Percentiles rank a stretch among this genome's conserved stretches.
These are phyloP conservation scores for Mycalesis mineus DNA, from an alignment of 2,888 invertebrate species.

Conservation along the genomic window DNA sequence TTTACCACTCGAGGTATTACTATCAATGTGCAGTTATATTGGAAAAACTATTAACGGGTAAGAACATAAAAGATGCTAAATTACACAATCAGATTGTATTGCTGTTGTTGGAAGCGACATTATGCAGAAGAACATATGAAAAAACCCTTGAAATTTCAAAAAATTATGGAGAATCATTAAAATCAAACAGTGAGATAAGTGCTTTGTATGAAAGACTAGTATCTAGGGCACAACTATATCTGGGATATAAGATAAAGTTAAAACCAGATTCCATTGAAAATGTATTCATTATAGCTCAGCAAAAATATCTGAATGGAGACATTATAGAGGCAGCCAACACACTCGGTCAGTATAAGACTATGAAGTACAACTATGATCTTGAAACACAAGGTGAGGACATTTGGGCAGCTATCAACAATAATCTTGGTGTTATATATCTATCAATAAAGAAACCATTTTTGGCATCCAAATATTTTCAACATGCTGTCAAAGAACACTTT, in stretches of 20 bases:
- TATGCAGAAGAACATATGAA: slow-evolving; percentile 66
- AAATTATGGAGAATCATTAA: slow-evolving; percentile 53
- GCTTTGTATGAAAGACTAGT: slow-evolving; percentile 62
- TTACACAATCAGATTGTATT: slow-evolving; percentile 58
- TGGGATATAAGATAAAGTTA: slow-evolving; percentile 46
- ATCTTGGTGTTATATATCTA: slow-evolving; percentile 88
- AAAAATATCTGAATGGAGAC: slow-evolving; percentile 66
- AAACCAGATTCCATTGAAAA: slow-evolving; percentile 68
- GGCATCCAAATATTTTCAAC: slow-evolving; percentile 87
- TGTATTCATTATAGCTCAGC: slow-evolving; percentile 65
- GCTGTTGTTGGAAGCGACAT: slow-evolving; percentile 61
- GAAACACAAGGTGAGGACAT: slow-evolving; percentile 70
- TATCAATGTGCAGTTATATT: slow-evolving; percentile 78
- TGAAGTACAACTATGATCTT: slow-evolving; percentile 60
- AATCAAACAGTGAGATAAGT: slow-evolving; percentile 50
- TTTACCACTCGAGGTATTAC: slow-evolving; percentile 87
- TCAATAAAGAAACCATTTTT: slow-evolving; percentile 89
- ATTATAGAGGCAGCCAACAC: slow-evolving; percentile 61
- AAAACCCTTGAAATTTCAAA: slow-evolving; percentile 63
- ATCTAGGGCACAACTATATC: slow-evolving; percentile 59
- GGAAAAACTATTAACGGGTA: slow-evolving; percentile 57
- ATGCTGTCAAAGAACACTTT: slow-evolving; percentile 86
- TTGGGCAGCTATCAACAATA: slow-evolving; percentile 83
- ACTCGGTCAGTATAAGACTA: slow-evolving; percentile 56
- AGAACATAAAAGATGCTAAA: slow-evolving; percentile 59